Conservation (phyloP, 1,140 invertebrate genomes). For the Philotrypesis tridentata region DNA sequence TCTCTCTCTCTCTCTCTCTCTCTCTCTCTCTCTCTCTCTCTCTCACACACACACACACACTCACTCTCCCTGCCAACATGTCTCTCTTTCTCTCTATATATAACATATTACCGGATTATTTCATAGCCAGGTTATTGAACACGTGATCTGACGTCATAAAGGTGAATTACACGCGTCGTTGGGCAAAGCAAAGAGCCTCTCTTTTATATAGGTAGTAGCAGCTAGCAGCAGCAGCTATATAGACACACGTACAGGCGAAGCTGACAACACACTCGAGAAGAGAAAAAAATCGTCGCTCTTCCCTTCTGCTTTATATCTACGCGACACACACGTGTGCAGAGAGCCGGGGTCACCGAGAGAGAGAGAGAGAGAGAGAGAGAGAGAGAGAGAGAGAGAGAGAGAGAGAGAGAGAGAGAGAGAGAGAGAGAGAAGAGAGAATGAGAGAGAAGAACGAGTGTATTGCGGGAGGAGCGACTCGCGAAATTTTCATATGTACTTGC, state of each 20-base stretch:
- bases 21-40: too few species aligned
- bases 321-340: not conserved
- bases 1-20: too few species aligned
- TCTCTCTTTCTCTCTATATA: slow-evolving; percentile 29
- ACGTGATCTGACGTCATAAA: slow-evolving; percentile 70
- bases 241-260: not conserved
- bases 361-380: slow-evolving; percentile 36
- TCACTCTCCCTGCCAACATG: too few species aligned
- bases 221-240: not conserved
- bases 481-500: slow-evolving; percentile 14
- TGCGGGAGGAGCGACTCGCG: not conserved
- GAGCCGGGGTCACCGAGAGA: slow-evolving; percentile 44
- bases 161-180: slow-evolving; percentile 69
- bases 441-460: slow-evolving; percentile 3
- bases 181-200: slow-evolving; percentile 64
- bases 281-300: not conserved
- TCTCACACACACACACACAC: too few species aligned
- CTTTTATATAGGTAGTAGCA: slow-evolving; percentile 11
- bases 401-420: not conserved
- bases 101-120: slow-evolving; percentile 47
- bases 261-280: not conserved
- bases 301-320: not conserved
- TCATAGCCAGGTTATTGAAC: slow-evolving; percentile 52
- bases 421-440: slow-evolving; percentile 11
- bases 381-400: slow-evolving; percentile 18